phyloP scores from a whole-genome alignment of 2,797 vertebrate genomes.

The Xiphorhynchus erythropygius region DNA sequence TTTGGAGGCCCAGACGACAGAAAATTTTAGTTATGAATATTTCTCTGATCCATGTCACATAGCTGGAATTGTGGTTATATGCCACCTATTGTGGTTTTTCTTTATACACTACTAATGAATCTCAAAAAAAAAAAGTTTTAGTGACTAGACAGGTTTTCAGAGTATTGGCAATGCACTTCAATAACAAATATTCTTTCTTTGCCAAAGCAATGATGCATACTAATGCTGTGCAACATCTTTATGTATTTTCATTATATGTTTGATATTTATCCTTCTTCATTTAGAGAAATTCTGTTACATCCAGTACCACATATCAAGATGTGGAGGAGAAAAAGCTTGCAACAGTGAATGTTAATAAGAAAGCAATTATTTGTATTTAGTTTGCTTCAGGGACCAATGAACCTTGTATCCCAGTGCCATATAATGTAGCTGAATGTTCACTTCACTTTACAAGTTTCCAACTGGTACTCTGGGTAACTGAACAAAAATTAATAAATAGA shows the following conservation, averaged over 20 bases:
- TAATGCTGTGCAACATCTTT: background rate
- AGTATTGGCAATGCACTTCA: background rate
- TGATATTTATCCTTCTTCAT: background rate
- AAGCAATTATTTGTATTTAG: background rate
- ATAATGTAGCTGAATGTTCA: background rate
- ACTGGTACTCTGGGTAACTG: background rate
- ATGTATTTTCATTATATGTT: background rate
- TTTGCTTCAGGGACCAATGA: background rate
- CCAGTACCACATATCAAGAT: background rate
- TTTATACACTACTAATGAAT: background rate
- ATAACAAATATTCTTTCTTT: background rate
- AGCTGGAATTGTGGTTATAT: background rate
- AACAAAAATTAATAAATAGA: background rate
- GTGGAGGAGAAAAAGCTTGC: background rate
- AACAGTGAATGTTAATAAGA: background rate
- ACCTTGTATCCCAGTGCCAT: background rate
- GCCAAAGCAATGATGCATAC: background rate
- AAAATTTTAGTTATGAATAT: background rate
- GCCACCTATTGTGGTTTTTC: background rate
- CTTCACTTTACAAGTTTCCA: background rate
- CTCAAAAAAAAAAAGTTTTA: background rate
- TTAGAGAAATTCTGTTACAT: background rate
- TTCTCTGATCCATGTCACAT: background rate
- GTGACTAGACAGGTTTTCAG: background rate
- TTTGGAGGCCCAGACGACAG: background rate